Evolutionary conservation across 2,797 vertebrate species (phyloP).

Genomic region (Thripadectes ignobilis): DNA sequence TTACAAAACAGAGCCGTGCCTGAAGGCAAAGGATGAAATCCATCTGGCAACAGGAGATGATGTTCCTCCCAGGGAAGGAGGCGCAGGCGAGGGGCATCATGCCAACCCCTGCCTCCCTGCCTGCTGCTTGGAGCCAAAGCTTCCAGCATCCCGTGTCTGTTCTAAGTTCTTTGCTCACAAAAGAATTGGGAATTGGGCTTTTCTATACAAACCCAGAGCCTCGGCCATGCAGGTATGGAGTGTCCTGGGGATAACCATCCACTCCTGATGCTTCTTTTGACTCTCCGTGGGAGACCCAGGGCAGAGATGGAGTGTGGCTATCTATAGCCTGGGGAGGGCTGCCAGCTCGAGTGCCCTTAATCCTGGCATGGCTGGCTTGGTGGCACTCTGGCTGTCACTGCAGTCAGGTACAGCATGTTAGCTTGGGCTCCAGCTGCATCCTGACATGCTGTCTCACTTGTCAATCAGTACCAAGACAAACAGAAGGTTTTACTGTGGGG

Average conservation of each 20-base stretch:
- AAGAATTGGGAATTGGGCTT: background rate
- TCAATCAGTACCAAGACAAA: background rate
- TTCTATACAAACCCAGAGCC: background rate
- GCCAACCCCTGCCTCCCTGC: background rate
- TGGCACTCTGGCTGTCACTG: background rate
- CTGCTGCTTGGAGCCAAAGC: background rate
- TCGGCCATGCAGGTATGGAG: background rate
- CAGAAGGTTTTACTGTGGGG: background rate
- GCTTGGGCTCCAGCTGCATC: background rate
- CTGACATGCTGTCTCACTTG: accelerated
- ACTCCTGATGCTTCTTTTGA: background rate
- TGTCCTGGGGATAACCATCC: background rate
- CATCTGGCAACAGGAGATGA: background rate
- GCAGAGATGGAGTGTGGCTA: background rate
- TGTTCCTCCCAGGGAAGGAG: background rate
- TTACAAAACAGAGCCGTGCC: background rate
- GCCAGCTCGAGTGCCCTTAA: background rate
- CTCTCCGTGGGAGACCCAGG: accelerated
- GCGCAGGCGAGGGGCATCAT: accelerated
- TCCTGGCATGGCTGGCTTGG: accelerated
- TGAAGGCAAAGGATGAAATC: background rate
- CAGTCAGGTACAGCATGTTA: accelerated
- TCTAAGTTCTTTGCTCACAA: accelerated
- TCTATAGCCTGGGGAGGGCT: background rate
- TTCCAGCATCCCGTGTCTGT: background rate